Conservation (phyloP, 1,140 invertebrate species). For the Dendroctonus valens region DNA sequence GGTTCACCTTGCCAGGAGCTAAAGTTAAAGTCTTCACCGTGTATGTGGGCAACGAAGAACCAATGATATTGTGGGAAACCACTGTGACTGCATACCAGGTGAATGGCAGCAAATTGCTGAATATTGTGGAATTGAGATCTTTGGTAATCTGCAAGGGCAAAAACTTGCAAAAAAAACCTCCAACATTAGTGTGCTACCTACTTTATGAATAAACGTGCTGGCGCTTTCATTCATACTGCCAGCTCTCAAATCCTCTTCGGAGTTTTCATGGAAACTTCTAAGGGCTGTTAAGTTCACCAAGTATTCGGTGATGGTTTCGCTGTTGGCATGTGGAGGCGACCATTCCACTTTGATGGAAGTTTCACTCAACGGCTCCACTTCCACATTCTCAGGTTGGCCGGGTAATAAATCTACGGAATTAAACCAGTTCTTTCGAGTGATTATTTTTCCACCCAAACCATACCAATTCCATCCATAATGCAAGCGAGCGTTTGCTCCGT, state of each 20-base stretch:
- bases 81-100: conserved; percentile 82
- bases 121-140: conserved; percentile 46
- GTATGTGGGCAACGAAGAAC: conserved; percentile 71
- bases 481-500: conserved; percentile 79
- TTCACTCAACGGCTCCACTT: conserved; percentile 68
- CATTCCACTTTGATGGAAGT: conserved; percentile 69
- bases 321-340: conserved; percentile 61
- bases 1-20: conserved; percentile 59
- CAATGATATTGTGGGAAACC: conserved; percentile 69
- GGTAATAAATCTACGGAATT: conserved; percentile 65
- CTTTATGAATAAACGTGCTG: conserved; percentile 13
- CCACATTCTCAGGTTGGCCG: conserved; percentile 66
- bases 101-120: conserved; percentile 64
- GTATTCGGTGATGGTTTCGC: conserved; percentile 65
- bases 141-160: neutral
- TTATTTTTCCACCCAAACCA: neutral
- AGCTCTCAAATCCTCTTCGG: conserved; percentile 48
- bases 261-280: conserved; percentile 62
- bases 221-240: neutral
- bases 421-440: neutral
- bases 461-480: conserved; percentile 69
- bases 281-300: conserved; percentile 70
- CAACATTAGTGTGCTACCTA: neutral
- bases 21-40: conserved; percentile 67
- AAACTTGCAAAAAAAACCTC: neutral